A percentile compares a stretch with the other conserved stretches of the same genome.
Evolutionary conservation across 2,113 vertebrate species (phyloP).

Genomic region (Thryonomys swinderianus): DNA sequence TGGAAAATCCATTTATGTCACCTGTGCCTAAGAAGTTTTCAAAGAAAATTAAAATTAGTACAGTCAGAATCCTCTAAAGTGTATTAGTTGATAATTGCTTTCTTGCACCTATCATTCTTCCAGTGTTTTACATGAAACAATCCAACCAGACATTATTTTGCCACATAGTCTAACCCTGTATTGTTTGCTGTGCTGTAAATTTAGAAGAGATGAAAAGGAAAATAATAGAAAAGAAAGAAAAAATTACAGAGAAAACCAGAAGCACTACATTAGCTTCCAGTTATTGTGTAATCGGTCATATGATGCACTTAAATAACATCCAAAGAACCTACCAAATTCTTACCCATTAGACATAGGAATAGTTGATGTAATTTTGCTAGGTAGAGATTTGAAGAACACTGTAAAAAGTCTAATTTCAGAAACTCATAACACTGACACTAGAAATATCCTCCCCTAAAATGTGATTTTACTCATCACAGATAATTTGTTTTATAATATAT

Average conservation of each 20-base stretch:
- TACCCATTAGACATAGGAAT: not conserved
- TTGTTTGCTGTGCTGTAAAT: not conserved
- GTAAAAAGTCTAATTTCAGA: not conserved
- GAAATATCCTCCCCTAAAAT: not conserved
- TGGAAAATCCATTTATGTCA: not conserved
- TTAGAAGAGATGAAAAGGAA: not conserved
- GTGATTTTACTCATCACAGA: not conserved
- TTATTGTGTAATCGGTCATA: not conserved
- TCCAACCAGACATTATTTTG: not conserved
- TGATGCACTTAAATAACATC: rapidly evolving
- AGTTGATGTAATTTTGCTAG: not conserved
- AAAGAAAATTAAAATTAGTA: not conserved
- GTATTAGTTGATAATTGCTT: not conserved
- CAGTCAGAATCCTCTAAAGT: not conserved
- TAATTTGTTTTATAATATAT: not conserved
- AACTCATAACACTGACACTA: not conserved
- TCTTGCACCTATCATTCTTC: not conserved
- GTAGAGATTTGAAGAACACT: not conserved
- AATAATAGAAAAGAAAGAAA: no score
- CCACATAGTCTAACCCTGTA: not conserved
- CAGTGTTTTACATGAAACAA: not conserved
- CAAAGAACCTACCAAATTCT: not conserved
- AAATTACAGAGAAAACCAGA: not conserved
- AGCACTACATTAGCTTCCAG: not conserved
- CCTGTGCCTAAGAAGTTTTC: not conserved